Percentiles rank a stretch among this genome's conserved stretches.
These are phyloP conservation scores for Lasioglossum calceatum DNA, from an alignment of 2,888 invertebrate genomes.

Conservation along the genomic window DNA sequence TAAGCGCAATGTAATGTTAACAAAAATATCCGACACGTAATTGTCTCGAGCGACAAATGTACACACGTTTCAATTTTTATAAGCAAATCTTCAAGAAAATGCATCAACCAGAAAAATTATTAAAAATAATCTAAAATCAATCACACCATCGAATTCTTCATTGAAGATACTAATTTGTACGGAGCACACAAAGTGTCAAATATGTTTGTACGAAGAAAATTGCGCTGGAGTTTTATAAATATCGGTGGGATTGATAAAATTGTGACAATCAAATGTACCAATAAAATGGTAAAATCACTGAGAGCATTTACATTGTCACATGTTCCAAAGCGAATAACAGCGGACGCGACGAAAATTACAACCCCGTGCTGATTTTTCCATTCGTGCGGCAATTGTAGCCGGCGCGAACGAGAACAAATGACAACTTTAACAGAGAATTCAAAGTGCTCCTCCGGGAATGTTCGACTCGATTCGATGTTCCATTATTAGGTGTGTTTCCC, in stretches of 20 bases:
- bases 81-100: too few species aligned
- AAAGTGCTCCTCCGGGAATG: neutral
- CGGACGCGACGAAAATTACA: neutral
- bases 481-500: constrained; percentile 15
- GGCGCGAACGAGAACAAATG: neutral
- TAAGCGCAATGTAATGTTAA: too few species aligned
- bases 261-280: neutral
- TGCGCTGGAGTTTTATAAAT: too few species aligned
- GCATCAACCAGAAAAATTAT: too few species aligned
- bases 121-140: too few species aligned
- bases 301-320: neutral
- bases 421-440: neutral
- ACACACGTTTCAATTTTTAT: too few species aligned
- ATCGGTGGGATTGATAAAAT: neutral
- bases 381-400: neutral
- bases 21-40: neutral
- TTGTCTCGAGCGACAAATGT: neutral
- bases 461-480: constrained; percentile 5
- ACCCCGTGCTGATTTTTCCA: neutral
- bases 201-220: too few species aligned
- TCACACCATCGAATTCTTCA: too few species aligned
- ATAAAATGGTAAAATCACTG: neutral
- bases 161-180: too few species aligned
- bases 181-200: too few species aligned
- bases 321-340: neutral